Percentiles rank a stretch among this genome's conserved stretches.
phyloP scores from a whole-genome alignment of 2,797 vertebrate genomes.

The Peromyscus aztecus region DNA sequence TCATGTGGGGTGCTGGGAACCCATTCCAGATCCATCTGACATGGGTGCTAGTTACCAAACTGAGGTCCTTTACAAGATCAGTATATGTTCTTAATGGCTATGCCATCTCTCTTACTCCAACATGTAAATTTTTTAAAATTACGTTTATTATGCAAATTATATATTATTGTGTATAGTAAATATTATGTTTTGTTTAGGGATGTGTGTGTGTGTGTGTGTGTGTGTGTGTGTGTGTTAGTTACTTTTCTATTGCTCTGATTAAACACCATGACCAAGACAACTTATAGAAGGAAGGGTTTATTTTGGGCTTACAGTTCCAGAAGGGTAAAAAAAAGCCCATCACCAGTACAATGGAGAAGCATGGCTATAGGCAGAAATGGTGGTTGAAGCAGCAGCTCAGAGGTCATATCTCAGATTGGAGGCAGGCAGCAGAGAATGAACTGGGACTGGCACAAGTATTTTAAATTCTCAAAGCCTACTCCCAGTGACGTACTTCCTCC shows the following conservation, averaged over 20 bases:
- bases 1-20: neutral
- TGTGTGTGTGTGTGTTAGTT: neutral
- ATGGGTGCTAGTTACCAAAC: neutral
- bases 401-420: neutral
- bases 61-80: neutral
- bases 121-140: neutral
- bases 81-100: neutral
- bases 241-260: neutral
- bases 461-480: neutral
- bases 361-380: neutral
- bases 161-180: neutral
- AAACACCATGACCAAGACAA: neutral
- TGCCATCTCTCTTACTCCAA: neutral
- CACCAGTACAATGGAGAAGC: neutral
- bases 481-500: neutral
- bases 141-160: neutral
- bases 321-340: neutral
- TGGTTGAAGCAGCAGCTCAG: neutral
- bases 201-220: neutral
- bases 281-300: neutral
- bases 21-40: neutral
- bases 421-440: neutral
- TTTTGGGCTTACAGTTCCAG: neutral
- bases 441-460: neutral
- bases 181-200: neutral